Percentiles rank a stretch among this genome's conserved stretches.
Conservation (phyloP, 2,797 vertebrate species). For the Allobates femoralis region DNA sequence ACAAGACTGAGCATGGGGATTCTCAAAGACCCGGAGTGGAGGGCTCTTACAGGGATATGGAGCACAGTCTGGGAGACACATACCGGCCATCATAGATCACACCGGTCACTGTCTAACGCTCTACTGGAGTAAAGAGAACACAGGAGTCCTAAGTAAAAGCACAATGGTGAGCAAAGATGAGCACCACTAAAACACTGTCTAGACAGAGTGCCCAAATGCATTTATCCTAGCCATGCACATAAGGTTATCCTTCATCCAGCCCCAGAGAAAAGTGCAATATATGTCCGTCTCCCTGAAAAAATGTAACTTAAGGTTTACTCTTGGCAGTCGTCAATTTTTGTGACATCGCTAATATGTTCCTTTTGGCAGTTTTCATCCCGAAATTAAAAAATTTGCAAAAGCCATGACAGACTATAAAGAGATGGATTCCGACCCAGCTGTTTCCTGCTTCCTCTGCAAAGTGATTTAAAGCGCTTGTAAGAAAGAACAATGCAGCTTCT, state of each 20-base stretch:
- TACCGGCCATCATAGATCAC: too few relatives aligned
- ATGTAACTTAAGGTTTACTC: slow-evolving; percentile 64
- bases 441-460: slow-evolving; percentile 75
- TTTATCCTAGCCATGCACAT: not conserved
- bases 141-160: not conserved
- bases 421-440: slow-evolving; percentile 71
- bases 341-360: slow-evolving; percentile 65
- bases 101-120: too few relatives aligned
- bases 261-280: slow-evolving; percentile 47
- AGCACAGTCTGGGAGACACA: too few relatives aligned
- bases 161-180: not conserved
- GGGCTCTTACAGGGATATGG: too few relatives aligned
- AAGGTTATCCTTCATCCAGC: slow-evolving; percentile 26
- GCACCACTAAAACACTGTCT: not conserved
- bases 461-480: slow-evolving; percentile 75
- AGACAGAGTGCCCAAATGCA: not conserved
- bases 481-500: slow-evolving; percentile 64
- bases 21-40: too few relatives aligned
- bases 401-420: slow-evolving; percentile 68
- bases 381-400: slow-evolving; percentile 42
- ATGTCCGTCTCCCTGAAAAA: slow-evolving; percentile 49
- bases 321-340: slow-evolving; percentile 65
- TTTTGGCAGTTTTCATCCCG: slow-evolving; percentile 64
- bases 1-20: too few relatives aligned
- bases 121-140: too few relatives aligned